phyloP scores from a whole-genome alignment of 2,797 vertebrate genomes.

The Eidolon dupreanum region DNA sequence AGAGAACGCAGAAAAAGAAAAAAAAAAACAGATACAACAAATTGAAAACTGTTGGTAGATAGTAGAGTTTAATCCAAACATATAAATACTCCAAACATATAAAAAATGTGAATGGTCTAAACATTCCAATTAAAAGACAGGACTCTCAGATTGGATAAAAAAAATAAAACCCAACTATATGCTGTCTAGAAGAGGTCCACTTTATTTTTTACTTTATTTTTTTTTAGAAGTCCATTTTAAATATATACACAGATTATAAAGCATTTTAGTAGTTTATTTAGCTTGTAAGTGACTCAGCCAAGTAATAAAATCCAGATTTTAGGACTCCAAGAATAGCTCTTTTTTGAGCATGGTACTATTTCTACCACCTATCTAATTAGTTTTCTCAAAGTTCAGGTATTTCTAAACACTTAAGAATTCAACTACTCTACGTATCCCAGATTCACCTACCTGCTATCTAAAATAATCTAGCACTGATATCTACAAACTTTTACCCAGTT shows the following conservation, averaged over 20 bases:
- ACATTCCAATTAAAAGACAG: not conserved
- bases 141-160: not conserved
- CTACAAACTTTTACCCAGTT: not conserved
- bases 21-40: not conserved
- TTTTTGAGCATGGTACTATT: not conserved
- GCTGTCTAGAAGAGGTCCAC: not conserved
- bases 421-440: not conserved
- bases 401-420: not conserved
- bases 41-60: not conserved
- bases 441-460: not conserved
- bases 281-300: not conserved
- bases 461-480: not conserved
- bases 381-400: not conserved
- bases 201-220: too few relatives aligned
- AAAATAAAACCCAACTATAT: not conserved
- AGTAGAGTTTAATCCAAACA: not conserved
- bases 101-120: not conserved
- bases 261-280: not conserved
- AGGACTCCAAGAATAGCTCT: not conserved
- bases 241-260: not conserved
- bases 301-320: conserved; percentile 19
- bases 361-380: not conserved
- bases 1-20: not conserved
- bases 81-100: not conserved
- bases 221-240: not conserved